Evolutionary conservation across 2,797 vertebrate species (phyloP), one percentile per base, ranked within the genome.

Genomic region (Chelidonichthys spinosus): DNA sequence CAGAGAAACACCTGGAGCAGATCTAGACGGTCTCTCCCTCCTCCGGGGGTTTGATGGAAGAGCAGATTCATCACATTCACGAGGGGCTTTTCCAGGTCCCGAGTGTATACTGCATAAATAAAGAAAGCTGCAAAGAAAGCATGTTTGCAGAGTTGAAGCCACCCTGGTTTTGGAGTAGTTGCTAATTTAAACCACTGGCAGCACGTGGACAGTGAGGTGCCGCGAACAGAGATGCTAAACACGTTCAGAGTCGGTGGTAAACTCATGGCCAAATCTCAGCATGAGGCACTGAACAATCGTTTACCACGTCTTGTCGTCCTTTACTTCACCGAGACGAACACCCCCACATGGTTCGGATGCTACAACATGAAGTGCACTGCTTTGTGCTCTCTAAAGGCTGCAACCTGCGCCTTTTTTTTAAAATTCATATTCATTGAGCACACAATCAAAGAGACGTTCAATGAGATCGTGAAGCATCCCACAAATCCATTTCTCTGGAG

Each of bases 1-100:
- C 54, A 72, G 76, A 59, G 59, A 67, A 85, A 86, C 88, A 92
- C 91, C 93, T 93, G 89, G 81, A 93, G 89, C 79, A 65, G 68
- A 86, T 87, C 72, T 78, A 79, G 76, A 69, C 18, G 56, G 68
- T 79, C 77, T 83, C 64, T 65, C 61, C 67, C 59, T 25, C 61
- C 60, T 74, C 65, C 2, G 32, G 76, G 58, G 56, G 37, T 68
- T 75, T 76, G 61, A 83, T 74, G 63, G 72, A 87, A 78, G 56
- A 85, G 80, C 72, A 63, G 64, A 90, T 91, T 90, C 79, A 89
- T 94, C 85, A 87, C 60, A 83, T 85, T 82, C 68, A 71, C 75
- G 32, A 25, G 17, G 76, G 82, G 76, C 46, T 83, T 89, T 88
- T 88, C 78, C 72, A 67, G 52, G 49, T 84, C 77, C 52, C 55